Base-by-base conservation (phyloP, 1,140 invertebrate genomes). In the Scylla paramamosain region DNA sequence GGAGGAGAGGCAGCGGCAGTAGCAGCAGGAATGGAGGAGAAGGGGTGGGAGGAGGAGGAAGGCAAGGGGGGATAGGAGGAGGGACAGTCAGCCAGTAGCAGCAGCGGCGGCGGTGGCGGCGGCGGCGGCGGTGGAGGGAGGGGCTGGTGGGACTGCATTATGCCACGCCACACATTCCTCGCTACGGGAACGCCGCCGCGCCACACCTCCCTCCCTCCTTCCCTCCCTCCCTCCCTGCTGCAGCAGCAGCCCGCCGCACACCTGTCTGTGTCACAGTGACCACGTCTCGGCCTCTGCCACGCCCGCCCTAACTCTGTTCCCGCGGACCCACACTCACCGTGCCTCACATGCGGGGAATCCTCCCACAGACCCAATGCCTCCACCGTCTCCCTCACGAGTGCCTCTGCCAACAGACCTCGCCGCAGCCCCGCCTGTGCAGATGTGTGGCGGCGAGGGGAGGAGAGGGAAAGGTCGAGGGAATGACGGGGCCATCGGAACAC, bases 131-230 rank as follows among this genome's bases (percentile, higher is more conserved):
- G 39, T 39, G 6, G 10, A 29, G 25, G 10, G 39, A 45, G 93
- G 52, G 84, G 25, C 46, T 67, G 84, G 45, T 39, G 45, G 82
- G 10, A 31, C 48, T 88, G 52, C 83, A 93, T 93, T 88, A 93
- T 93, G 52, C 93, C 83, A 45, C 14, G 45, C 92, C 93, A 93
- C 93, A 93, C 93, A 93, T 88, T 88, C 93, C 86, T 32, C 39
- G 46, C 83, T 88, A 86, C 92, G 82, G 84, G 92, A 87, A 87
- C 48, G 88, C 93, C 20, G 52, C 52, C 28, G 10, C 29, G 12
- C 39, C 67, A 93, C 89, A 48, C 0, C 46, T 67, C 4, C 1
- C 20, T 28, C 29, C 52, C 0, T 25, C 82, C 31, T 12, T 39
- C 2, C 84, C 52, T 7, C 39, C 82, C 31, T 12, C 82, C 2